Percentiles rank a stretch among this genome's conserved stretches.
phyloP scores from a whole-genome alignment of 92 coral and sea anemone species.

The Paramuricea clavata region DNA sequence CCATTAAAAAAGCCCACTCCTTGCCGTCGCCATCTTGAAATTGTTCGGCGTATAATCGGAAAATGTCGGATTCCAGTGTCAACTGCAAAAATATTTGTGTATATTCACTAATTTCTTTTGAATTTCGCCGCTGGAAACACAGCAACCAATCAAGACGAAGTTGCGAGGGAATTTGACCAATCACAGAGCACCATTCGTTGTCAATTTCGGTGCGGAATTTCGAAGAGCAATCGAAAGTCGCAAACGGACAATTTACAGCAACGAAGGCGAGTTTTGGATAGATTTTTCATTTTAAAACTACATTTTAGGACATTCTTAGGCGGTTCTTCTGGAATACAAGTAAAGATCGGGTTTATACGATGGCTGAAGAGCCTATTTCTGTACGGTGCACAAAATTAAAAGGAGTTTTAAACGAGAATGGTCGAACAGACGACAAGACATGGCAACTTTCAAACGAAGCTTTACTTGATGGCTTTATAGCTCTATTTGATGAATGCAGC shows the following conservation, averaged over 20 bases:
- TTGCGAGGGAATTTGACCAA: not conserved
- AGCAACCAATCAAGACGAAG: constrained; percentile 23
- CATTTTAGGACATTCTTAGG: not conserved
- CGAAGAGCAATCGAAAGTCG: not conserved
- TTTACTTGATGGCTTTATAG: constrained; percentile 88
- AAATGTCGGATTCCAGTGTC: not conserved
- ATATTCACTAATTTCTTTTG: not conserved
- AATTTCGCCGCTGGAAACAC: constrained; percentile 38
- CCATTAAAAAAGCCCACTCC: not conserved
- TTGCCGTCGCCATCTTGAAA: not conserved
- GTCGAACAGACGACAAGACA: constrained; percentile 71
- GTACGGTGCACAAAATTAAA: constrained; percentile 11
- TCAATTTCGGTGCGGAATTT: not conserved
- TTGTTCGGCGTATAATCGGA: not conserved
- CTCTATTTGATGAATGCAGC: constrained; percentile 90
- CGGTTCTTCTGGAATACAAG: not conserved
- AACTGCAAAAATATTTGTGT: not conserved
- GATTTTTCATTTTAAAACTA: not conserved
- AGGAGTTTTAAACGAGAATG: constrained; percentile 58
- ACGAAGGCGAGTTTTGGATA: not conserved
- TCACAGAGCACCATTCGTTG: constrained; percentile 2
- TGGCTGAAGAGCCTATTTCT: constrained; percentile 28
- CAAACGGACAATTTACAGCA: constrained; percentile 30
- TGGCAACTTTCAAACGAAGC: constrained; percentile 80
- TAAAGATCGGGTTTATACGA: not conserved